Percentiles rank a stretch among this genome's conserved stretches.
phyloP scores from a whole-genome alignment of 2,888 invertebrate species.

The Phania funesta region DNA sequence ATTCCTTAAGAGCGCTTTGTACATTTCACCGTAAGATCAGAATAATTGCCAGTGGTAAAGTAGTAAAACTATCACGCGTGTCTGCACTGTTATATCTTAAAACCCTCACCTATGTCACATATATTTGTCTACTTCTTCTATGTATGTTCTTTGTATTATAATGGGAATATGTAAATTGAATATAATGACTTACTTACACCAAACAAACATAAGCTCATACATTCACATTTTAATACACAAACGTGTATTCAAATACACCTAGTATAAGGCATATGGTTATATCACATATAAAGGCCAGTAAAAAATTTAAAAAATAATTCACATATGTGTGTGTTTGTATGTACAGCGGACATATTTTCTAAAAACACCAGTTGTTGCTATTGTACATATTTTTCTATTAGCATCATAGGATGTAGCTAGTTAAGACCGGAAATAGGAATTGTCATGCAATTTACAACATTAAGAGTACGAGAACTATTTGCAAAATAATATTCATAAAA shows the following conservation, averaged over 20 bases:
- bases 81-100: no score
- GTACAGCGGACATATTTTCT: conserved; percentile 55
- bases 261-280: neutral
- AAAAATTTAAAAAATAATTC: conserved; percentile 34
- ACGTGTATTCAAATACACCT: neutral
- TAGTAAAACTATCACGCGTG: no score
- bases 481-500: conserved; percentile 7
- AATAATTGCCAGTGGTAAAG: no score
- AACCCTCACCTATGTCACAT: neutral
- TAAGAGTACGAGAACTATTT: neutral
- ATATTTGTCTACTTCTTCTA: neutral
- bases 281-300: conserved; percentile 48
- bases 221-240: neutral
- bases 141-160: neutral
- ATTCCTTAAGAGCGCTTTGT: no score
- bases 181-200: conserved; percentile 55
- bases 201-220: conserved; percentile 3
- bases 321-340: neutral
- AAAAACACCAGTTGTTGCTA: conserved; percentile 21
- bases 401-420: conserved; percentile 52
- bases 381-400: conserved; percentile 41
- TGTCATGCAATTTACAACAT: conserved; percentile 58
- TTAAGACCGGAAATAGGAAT: conserved; percentile 58
- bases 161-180: conserved; percentile 63
- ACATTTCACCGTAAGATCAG: no score